Evolutionary conservation across 2,113 vertebrate genomes (phyloP).

Genomic region (Scomber colias): DNA sequence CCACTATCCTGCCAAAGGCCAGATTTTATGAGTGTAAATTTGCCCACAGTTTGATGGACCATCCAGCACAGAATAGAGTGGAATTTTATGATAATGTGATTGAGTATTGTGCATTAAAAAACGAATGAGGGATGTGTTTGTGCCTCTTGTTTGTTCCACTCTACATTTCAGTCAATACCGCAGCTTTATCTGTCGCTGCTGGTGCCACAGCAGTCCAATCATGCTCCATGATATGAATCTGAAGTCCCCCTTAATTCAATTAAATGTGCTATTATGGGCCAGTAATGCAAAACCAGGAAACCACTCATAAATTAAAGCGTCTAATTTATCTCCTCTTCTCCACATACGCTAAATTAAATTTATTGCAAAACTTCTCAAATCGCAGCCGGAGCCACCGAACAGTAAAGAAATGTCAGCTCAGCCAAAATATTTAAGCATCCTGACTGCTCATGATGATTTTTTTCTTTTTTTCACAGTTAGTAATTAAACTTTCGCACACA

Average conservation of each 20-base stretch:
- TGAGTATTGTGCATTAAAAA: slow-evolving; percentile 31
- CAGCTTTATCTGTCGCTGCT: slow-evolving; percentile 1
- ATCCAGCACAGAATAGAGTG: not conserved
- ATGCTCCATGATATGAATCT: slow-evolving; percentile 37
- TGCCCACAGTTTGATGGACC: slow-evolving; percentile 19
- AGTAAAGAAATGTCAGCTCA: slow-evolving; percentile 39
- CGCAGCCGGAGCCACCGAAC: slow-evolving; percentile 1
- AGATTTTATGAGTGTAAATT: slow-evolving; percentile 37
- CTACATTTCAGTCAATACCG: slow-evolving; percentile 8
- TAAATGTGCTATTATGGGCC: slow-evolving; percentile 43
- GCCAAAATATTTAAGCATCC: slow-evolving; percentile 40
- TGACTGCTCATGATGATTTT: slow-evolving; percentile 8
- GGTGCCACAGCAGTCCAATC: slow-evolving; percentile 7
- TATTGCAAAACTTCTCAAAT: slow-evolving; percentile 26
- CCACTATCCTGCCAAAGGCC: slow-evolving; percentile 23
- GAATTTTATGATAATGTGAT: slow-evolving; percentile 54
- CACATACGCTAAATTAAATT: slow-evolving; percentile 45
- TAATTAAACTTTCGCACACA: slow-evolving; percentile 32
- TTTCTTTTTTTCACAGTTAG: slow-evolving; percentile 18
- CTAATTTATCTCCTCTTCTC: slow-evolving; percentile 51
- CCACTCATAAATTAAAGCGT: slow-evolving; percentile 49
- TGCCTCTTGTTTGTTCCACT: slow-evolving; percentile 6
- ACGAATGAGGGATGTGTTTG: slow-evolving; percentile 16
- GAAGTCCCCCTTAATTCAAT: slow-evolving; percentile 54
- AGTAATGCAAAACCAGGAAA: slow-evolving; percentile 45